Evolutionary conservation across 2,797 vertebrate genomes (phyloP).

Genomic region (Chromobotia macracanthus): DNA sequence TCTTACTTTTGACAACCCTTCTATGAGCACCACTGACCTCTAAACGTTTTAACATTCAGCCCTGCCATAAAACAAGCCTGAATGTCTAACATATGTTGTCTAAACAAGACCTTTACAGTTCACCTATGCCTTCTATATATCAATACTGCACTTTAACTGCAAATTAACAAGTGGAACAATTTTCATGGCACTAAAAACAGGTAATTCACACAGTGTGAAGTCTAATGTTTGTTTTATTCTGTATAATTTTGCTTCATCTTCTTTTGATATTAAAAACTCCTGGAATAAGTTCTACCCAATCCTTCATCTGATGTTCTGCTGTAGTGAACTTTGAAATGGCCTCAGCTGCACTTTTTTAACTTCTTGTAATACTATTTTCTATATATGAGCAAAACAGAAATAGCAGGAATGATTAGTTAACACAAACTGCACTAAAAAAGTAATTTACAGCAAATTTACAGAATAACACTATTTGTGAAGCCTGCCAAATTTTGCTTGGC

Average conservation of each 20-base stretch:
- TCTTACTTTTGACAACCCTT: constrained; percentile 66
- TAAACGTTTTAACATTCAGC: constrained; percentile 61
- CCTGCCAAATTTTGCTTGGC: constrained; percentile 21
- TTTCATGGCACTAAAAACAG: neutral
- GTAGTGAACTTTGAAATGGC: neutral
- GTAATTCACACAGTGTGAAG: neutral
- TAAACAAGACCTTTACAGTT: neutral
- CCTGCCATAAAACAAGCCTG: constrained; percentile 18
- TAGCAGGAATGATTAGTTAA: neutral
- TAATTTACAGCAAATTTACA: neutral
- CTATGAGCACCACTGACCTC: constrained; percentile 84
- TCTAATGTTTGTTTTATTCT: neutral
- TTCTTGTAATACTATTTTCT: neutral
- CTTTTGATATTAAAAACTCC: neutral
- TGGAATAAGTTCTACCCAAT: neutral
- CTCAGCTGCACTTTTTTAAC: neutral
- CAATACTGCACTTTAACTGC: neutral
- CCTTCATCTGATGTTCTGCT: neutral
- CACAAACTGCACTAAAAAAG: neutral
- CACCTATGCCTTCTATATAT: neutral
- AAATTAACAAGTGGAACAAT: neutral
- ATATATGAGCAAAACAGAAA: neutral
- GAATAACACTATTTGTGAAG: neutral
- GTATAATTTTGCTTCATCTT: neutral
- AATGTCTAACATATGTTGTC: neutral